These are phyloP conservation scores for Odobenus rosmarus DNA, from an alignment of 2,113 vertebrate species.

Conservation along the genomic window DNA sequence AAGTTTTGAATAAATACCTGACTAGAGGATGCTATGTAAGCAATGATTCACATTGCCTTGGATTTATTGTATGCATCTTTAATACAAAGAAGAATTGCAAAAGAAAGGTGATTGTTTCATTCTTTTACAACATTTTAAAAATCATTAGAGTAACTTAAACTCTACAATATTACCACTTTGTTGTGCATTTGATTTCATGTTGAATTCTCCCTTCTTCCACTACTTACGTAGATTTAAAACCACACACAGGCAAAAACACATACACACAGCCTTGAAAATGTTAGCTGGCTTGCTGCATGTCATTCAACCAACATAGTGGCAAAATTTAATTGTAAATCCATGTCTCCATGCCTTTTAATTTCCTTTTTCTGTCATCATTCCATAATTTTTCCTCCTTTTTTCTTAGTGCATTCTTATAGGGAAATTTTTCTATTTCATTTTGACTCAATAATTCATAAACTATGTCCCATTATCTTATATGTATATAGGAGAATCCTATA, in stretches of 20 bases:
- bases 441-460: neutral
- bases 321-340: conserved; percentile 22
- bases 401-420: neutral
- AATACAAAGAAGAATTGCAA: neutral
- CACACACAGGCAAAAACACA: neutral
- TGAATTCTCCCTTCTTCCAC: neutral
- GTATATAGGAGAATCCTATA: neutral
- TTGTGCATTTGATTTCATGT: neutral
- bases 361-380: neutral
- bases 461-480: neutral
- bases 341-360: neutral
- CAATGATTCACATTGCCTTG: neutral
- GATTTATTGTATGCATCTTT: neutral
- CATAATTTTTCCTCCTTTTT: neutral
- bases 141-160: neutral
- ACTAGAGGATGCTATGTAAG: neutral
- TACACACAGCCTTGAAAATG: neutral
- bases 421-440: conserved; percentile 4
- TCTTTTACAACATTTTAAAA: neutral
- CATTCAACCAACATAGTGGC: neutral
- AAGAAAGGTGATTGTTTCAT: neutral
- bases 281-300: neutral
- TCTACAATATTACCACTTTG: neutral
- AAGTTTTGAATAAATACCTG: conserved; percentile 8
- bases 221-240: neutral